These are phyloP conservation scores for Limosa lapponica DNA, from an alignment of 2,797 vertebrate species.

Conservation along the genomic window DNA sequence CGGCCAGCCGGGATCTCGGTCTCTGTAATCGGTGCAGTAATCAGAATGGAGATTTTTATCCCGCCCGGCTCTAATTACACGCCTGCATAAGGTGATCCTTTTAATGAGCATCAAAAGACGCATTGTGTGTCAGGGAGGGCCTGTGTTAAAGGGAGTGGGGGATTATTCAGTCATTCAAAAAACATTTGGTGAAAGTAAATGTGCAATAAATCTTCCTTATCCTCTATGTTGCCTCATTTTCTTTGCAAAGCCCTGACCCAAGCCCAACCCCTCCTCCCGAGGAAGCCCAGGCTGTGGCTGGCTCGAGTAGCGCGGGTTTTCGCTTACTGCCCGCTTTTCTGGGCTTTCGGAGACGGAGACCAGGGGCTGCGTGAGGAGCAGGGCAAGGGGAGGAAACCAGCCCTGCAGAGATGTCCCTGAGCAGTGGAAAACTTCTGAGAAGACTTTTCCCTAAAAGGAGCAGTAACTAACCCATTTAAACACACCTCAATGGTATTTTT, in stretches of 20 bases:
- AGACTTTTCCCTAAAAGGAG: not conserved
- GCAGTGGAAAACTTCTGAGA: not conserved
- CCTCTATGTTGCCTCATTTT: not conserved
- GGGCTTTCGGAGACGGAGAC: accelerated
- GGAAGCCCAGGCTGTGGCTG: not conserved
- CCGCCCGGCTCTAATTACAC: not conserved
- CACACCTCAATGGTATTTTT: not conserved
- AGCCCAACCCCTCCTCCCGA: not conserved
- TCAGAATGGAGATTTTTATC: not conserved
- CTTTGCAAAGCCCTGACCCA: not conserved
- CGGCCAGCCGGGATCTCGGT: not conserved
- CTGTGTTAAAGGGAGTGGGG: not conserved
- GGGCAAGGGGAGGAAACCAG: not conserved
- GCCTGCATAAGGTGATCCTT: constrained; percentile 29
- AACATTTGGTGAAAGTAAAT: not conserved
- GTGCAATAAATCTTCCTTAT: not conserved
- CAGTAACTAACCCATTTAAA: not conserved
- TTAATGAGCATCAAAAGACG: not conserved
- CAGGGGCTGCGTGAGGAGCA: not conserved
- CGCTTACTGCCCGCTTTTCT: accelerated
- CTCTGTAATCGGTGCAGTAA: not conserved
- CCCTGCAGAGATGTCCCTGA: not conserved
- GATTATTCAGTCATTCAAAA: not conserved
- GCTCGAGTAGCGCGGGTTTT: accelerated
- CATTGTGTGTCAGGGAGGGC: not conserved